Base-by-base conservation (phyloP, 2,888 invertebrate genomes). In the Sipha maydis region DNA sequence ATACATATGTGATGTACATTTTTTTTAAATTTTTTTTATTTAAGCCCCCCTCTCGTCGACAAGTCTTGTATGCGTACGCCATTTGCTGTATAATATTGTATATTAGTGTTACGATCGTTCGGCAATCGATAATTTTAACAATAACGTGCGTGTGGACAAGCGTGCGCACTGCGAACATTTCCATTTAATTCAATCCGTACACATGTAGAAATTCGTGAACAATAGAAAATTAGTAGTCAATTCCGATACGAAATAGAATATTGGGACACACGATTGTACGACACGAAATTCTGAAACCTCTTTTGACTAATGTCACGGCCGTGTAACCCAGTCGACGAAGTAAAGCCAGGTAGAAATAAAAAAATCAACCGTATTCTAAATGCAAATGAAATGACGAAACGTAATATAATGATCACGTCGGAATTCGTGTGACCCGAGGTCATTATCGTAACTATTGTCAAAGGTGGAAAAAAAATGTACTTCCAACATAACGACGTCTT, bases 211-310 rank as follows among this genome's bases (percentile, higher is more conserved):
- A 56, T 73, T 41, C 41, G 84, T 41, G 84, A 76, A 76, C 84
- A 84, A 84, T 76, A 61, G 84, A 76, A 84, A 84, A 76, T 84
- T 76, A 76, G 75, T 84, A 84, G 75, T 84, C 84, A 28, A 84
- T 84, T 75, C 76, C 41, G 56, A 67, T 84, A 61, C 61, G 41
- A 84, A 61, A 71, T 54, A 75, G 38, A 25, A 83, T 83, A 83
- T 83, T 34, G 71, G 48, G 17, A 71, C 82, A 56, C 54, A 21
- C 75, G 61, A 61, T 75, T 41, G 38, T 71, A 73, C 76, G n/a
- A 83, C 73, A 54, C 19, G 19, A 84, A 48, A 76, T 76, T 76
- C 61, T 76, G 73, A 67, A 84, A 84, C 76, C 41, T 76, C 73
- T 84, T 73, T 21, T 61, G 76, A 76, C 84, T 76, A 84, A 84